Conservation (phyloP, 2,113 vertebrate species). For the Rynchops niger region DNA sequence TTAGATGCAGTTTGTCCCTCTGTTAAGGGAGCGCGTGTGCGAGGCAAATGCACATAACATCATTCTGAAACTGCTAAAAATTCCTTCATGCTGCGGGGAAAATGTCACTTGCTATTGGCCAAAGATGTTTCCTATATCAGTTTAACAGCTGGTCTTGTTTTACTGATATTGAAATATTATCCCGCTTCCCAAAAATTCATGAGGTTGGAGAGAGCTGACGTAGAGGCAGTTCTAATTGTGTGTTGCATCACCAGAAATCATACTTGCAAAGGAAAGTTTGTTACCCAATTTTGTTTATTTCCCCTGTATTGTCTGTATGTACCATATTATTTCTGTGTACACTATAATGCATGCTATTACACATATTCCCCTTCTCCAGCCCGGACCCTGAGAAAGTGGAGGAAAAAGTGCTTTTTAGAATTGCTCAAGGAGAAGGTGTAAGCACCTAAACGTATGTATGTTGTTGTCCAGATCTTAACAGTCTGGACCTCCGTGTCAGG, state of each 20-base stretch:
- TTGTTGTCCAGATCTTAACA: not conserved
- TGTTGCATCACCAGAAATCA: not conserved
- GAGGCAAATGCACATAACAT: not conserved
- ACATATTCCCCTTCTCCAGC: not conserved
- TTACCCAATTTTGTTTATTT: not conserved
- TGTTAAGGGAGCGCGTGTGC: not conserved
- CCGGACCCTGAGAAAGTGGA: not conserved
- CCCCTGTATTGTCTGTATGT: rapidly evolving
- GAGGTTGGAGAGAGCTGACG: not conserved
- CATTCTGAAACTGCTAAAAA: slow-evolving; percentile 10
- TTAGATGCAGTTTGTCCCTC: slow-evolving; percentile 20
- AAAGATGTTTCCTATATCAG: not conserved
- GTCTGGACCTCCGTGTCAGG: not conserved
- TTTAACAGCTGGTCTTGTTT: slow-evolving; percentile 18
- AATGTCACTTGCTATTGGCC: not conserved
- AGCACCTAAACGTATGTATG: rapidly evolving
- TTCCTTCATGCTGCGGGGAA: not conserved
- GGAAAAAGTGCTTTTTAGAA: not conserved
- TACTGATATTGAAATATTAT: slow-evolving; percentile 12
- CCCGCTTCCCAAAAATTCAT: not conserved
- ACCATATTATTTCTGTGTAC: rapidly evolving
- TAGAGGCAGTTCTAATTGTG: not conserved
- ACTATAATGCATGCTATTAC: rapidly evolving
- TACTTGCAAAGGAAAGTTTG: not conserved
- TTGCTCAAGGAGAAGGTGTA: not conserved